Percentiles rank a stretch among this genome's conserved stretches.
phyloP scores from a whole-genome alignment of 2,113 vertebrate genomes.

The Forbesichthys papilliferus region DNA sequence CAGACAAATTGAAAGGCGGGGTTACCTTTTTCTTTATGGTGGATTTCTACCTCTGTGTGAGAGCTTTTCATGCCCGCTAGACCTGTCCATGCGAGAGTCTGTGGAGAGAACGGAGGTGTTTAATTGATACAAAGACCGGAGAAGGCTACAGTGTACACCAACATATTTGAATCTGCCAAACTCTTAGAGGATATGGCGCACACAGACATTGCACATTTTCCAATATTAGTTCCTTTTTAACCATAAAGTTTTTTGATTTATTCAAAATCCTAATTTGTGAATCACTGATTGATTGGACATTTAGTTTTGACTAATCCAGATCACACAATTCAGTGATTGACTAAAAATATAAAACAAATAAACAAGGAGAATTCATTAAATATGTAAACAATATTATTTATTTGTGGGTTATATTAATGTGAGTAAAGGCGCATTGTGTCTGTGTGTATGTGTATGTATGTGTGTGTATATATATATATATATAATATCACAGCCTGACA shows the following conservation, averaged over 20 bases:
- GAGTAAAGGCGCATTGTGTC: no score
- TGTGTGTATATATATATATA: no score
- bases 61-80: slow-evolving; percentile 3
- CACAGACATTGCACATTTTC: not conserved
- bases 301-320: not conserved
- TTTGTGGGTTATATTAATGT: no score
- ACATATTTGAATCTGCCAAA: no score
- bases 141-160: not conserved
- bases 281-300: not conserved
- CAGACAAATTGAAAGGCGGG: not conserved
- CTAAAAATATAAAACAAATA: no score
- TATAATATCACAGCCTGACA: no score
- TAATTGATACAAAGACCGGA: slow-evolving; percentile 19
- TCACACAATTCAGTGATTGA: not conserved
- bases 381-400: no score
- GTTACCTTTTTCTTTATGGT: slow-evolving; percentile 30
- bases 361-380: no score
- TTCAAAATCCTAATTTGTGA: not conserved
- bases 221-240: not conserved
- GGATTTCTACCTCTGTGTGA: slow-evolving; percentile 17
- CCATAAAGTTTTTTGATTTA: not conserved
- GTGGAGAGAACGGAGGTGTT: slow-evolving; percentile 44
- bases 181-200: no score
- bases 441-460: no score
- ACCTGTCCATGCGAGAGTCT: slow-evolving; percentile 15